Base-by-base conservation (phyloP, 1,140 invertebrate genomes). In the Sycobia sp. region DNA sequence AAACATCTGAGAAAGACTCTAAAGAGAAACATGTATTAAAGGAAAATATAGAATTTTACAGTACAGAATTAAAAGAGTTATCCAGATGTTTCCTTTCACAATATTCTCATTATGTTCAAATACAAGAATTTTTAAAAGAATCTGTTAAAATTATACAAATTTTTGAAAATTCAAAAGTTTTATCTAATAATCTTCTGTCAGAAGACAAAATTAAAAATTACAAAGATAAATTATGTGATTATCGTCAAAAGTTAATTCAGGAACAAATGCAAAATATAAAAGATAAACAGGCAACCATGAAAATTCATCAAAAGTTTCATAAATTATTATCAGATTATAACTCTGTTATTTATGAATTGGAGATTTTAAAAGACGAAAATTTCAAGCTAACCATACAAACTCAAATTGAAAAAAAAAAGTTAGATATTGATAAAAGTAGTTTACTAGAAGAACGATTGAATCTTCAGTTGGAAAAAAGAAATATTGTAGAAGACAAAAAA, bases 41-140 rank as follows among this genome's bases (percentile, higher is more conserved):
- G 20, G 46, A 77, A 46, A 84, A 81, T 44, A 71, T 84, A 8
- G 80, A 80, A 51, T 58, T 80, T 1, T 85, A 84, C 58, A 79
- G 84, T 51, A 69, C 76, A 20, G 82, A 76, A 13, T 62, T 84
- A 4, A 77, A 77, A 50, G 73, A 82, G 44, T 58, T 86, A 0
- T 71, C 74, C 0, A 49, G 66, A 61, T 75, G 62, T 67, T 74
- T 70, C 32, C 23, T 64, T 16, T 36, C 25, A 2, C 72, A 75
- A 50, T 61, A 59, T 25, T 49, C 51, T 32, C 69, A 61, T 2
- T 71, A 65, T 41, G 39, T 61, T 13, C 11, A 23, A 13, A 67
- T 75, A 29, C 68, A 73, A 63, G 60, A 72, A 46, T 57, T 55
- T 47, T 57, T 75, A 13, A 71, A 73, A 44, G 54, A 73, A 23